These are phyloP conservation scores for Phyto melanocephala DNA, from an alignment of 2,888 invertebrate genomes.

Conservation along the genomic window DNA sequence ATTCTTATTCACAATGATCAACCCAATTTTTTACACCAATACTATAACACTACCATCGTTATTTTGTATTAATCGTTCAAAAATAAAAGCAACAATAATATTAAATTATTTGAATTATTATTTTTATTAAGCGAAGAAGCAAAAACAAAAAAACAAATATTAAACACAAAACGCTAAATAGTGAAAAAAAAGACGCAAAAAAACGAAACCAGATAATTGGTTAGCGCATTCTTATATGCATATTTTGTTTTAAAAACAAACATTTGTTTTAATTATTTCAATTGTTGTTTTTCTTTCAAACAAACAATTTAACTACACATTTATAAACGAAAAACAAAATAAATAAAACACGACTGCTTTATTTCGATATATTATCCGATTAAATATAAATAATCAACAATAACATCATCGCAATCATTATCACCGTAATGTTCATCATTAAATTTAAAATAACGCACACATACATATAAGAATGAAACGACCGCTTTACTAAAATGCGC, in stretches of 20 bases:
- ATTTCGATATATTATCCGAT: neutral
- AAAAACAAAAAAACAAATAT: neutral
- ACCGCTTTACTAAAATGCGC: constrained; percentile 1
- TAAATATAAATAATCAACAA: constrained; percentile 18
- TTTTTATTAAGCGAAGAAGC: neutral
- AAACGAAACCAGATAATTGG: constrained; percentile 22
- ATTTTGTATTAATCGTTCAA: constrained; percentile 19
- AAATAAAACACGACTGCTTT: neutral
- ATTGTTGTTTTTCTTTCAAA: neutral
- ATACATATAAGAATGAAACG: neutral
- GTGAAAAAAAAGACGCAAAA: constrained; percentile 31
- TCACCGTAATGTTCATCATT: neutral
- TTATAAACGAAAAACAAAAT: neutral
- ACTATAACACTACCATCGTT: neutral
- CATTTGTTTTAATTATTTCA: constrained; percentile 4
- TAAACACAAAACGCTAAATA: constrained; percentile 5
- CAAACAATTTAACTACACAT: neutral
- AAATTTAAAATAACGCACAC: neutral
- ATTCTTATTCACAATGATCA: constrained; percentile 26
- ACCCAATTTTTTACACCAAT: constrained; percentile 22
- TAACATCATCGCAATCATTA: neutral
- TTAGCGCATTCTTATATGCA: constrained; percentile 16
- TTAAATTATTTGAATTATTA: constrained; percentile 36
- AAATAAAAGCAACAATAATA: constrained; percentile 15
- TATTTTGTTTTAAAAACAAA: constrained; percentile 18